These are phyloP conservation scores for Alloplasta piceator DNA, from an alignment of 2,888 invertebrate species.

Conservation along the genomic window DNA sequence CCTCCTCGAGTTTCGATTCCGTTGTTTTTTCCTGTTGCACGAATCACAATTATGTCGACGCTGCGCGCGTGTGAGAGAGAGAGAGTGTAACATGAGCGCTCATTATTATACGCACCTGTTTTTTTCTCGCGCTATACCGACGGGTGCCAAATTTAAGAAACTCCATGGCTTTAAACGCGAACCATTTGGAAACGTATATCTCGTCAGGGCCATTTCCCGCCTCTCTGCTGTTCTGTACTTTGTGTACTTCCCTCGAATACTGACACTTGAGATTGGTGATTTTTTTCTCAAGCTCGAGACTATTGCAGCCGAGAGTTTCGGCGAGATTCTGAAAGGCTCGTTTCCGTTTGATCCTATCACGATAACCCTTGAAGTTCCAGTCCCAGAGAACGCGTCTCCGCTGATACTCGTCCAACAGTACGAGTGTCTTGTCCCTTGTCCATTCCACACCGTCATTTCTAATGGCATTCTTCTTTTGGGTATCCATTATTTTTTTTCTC, in stretches of 20 bases:
- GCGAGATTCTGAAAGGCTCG: slow-evolving; percentile 76
- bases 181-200: slow-evolving; percentile 77
- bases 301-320: slow-evolving; percentile 74
- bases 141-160: slow-evolving; percentile 76
- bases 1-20: slow-evolving; percentile 71
- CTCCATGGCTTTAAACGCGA: slow-evolving; percentile 77
- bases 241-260: slow-evolving; percentile 76
- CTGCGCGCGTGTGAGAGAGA: background rate
- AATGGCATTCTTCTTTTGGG: slow-evolving; percentile 54
- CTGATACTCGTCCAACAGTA: slow-evolving; percentile 74
- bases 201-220: slow-evolving; percentile 73
- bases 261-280: slow-evolving; percentile 77
- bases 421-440: slow-evolving; percentile 76
- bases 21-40: slow-evolving; percentile 22
- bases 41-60: too few relatives aligned
- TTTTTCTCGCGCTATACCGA: slow-evolving; percentile 74
- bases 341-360: slow-evolving; percentile 74
- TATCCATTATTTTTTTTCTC: slow-evolving; percentile 20
- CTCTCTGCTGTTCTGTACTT: slow-evolving; percentile 75
- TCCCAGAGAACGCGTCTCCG: slow-evolving; percentile 76
- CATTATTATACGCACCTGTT: slow-evolving; percentile 64
- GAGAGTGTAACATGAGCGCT: background rate
- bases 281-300: slow-evolving; percentile 76
- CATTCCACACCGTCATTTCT: slow-evolving; percentile 72
- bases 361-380: slow-evolving; percentile 75